These are phyloP conservation scores for Eulimnadia texana DNA, from an alignment of 1,140 invertebrate genomes.

Conservation along the genomic window DNA sequence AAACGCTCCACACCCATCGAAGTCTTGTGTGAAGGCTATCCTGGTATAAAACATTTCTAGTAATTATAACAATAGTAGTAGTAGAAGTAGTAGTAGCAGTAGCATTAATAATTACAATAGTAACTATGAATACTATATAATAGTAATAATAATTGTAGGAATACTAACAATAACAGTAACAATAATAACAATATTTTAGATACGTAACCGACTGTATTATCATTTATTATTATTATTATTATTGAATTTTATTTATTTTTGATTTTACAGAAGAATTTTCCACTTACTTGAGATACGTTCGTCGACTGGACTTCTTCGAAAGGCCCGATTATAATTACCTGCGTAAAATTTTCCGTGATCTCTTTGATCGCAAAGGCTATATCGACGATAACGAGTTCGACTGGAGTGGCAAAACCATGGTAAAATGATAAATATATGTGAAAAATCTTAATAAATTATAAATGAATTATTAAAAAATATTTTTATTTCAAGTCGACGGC, in stretches of 20 bases:
- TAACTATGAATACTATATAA: no score
- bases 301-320: slow-evolving; percentile 9
- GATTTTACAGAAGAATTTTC: slow-evolving; percentile 62
- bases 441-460: not conserved
- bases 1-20: slow-evolving; percentile 78
- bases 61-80: no score
- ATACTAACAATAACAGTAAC: no score
- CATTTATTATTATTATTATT: no score
- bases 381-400: not conserved
- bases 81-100: no score
- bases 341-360: slow-evolving; percentile 4
- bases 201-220: no score
- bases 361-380: not conserved
- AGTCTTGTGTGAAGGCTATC: slow-evolving; percentile 47
- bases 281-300: slow-evolving; percentile 31
- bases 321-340: slow-evolving; percentile 12
- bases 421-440: slow-evolving; percentile 22
- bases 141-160: no score
- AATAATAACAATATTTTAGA: no score
- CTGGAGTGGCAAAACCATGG: slow-evolving; percentile 20
- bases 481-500: slow-evolving; percentile 55
- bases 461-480: not conserved
- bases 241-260: slow-evolving; percentile 7
- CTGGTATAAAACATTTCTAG: slow-evolving; percentile 37
- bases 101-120: no score